Conservation (phyloP, 2,888 invertebrate species). For the Nasonia oneida region DNA sequence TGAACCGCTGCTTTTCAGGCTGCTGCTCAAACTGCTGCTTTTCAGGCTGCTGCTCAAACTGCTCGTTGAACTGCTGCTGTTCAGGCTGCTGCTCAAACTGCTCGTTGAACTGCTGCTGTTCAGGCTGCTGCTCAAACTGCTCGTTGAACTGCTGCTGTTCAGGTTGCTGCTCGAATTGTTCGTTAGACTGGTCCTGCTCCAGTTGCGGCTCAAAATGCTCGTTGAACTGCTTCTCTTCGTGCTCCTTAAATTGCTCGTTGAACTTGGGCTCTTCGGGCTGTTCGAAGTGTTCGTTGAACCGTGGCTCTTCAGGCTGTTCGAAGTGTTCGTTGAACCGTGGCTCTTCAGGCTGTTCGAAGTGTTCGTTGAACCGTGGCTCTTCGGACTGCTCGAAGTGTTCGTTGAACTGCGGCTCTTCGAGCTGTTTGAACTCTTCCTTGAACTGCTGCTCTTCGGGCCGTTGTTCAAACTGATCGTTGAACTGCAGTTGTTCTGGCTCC, state of each 20-base stretch:
- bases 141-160: not conserved
- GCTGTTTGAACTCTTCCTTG: not conserved
- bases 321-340: not conserved
- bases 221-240: not conserved
- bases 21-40: not conserved
- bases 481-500: slow-evolving; percentile 30
- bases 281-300: no score
- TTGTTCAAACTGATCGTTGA: slow-evolving; percentile 3
- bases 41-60: slow-evolving; percentile 49
- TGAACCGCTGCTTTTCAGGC: slow-evolving; percentile 48
- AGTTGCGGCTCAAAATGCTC: not conserved
- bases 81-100: not conserved
- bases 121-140: slow-evolving; percentile 4
- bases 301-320: not conserved
- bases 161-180: slow-evolving; percentile 4
- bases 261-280: slow-evolving; percentile 49
- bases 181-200: not conserved
- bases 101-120: not conserved
- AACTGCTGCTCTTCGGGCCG: not conserved
- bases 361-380: not conserved
- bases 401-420: not conserved
- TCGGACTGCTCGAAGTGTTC: slow-evolving; percentile 52
- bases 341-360: not conserved
- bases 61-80: not conserved
- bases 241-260: no score